Base-by-base conservation (phyloP, 2,113 vertebrate genomes). In the Xiphophorus couchianus region DNA sequence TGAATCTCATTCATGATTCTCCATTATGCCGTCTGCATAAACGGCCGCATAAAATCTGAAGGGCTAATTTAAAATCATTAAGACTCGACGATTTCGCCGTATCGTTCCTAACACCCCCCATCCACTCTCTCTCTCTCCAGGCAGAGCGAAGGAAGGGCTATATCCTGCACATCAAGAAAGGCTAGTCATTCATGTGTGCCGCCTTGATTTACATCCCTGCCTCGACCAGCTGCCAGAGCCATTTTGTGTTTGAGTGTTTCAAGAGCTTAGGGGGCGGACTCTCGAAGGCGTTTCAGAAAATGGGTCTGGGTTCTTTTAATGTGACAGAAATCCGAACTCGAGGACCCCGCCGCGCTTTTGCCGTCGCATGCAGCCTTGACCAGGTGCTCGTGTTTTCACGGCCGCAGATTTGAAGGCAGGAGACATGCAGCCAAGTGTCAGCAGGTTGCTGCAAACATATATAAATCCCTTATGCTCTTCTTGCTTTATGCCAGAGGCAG, bases 201-300 rank as follows among this genome's bases (percentile, higher is more conserved):
- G 71, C 76, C 76, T 80, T 89, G 83, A 90, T 89, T 90, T 90
- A 89, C 86, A 84, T 89, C 86, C 65, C 85, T 86, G 84, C 83
- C 88, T 90, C 80, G 22, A 87, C 85, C 87, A 91, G 84, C 89
- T 92, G 90, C 91, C 88, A 88, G 84, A 90, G 88, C 89, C 85
- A 88, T 92, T 92, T 91, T 91, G 89, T 88, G 84, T 71, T 85
- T 66, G 81, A 91, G 89, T 91, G 90, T 86, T 87, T 85, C 84
- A 82, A 92, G 87, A 87, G 87, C 78, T 76, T 61, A 63, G 73
- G 74, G 80, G 68, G 80, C 12, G 81, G 74, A 62, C 81, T 76
- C 82, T 82, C 76, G 77, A 85, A 88, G 87, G 81, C 69, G 29
- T 82, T 86, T 84, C 74, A 86, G 71, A 88, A 88, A 88, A 85